These are phyloP conservation scores for Machimus atricapillus DNA, from an alignment of 2,888 invertebrate genomes.

Conservation along the genomic window DNA sequence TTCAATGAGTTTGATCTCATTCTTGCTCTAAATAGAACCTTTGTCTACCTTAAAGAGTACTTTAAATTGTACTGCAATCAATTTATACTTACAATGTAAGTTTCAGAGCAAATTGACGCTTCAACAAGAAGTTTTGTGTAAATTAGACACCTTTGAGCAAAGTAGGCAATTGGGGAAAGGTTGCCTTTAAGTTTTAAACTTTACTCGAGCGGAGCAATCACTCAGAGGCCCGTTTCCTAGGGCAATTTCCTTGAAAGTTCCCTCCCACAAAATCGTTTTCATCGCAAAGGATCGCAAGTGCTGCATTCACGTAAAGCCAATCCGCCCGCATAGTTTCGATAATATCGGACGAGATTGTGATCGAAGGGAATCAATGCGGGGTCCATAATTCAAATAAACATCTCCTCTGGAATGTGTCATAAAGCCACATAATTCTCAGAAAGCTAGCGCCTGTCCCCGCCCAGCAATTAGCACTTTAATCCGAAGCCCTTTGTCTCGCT, in stretches of 20 bases:
- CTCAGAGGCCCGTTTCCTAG: background rate
- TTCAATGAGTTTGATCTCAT: background rate
- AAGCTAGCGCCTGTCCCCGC: conserved; percentile 27
- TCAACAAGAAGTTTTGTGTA: background rate
- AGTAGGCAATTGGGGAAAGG: background rate
- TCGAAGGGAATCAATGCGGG: conserved; percentile 17
- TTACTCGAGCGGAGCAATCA: background rate
- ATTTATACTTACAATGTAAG: background rate
- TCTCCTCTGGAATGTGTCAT: background rate
- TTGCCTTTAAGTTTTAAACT: background rate
- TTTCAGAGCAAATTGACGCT: background rate
- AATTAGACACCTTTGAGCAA: background rate
- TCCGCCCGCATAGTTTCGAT: background rate
- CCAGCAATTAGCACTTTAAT: conserved; percentile 44
- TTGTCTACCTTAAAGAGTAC: background rate
- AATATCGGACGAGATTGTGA: background rate
- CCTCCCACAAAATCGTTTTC: background rate
- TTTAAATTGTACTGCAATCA: background rate
- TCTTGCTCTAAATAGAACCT: background rate
- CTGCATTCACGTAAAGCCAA: background rate
- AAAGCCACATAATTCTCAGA: background rate
- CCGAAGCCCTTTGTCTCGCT: conserved; percentile 3
- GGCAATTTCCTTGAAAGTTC: background rate
- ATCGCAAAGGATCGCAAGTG: background rate
- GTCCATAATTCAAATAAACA: background rate